These are phyloP conservation scores for Zygogramma bicolorata DNA, from an alignment of 2,888 invertebrate species.

Conservation along the genomic window DNA sequence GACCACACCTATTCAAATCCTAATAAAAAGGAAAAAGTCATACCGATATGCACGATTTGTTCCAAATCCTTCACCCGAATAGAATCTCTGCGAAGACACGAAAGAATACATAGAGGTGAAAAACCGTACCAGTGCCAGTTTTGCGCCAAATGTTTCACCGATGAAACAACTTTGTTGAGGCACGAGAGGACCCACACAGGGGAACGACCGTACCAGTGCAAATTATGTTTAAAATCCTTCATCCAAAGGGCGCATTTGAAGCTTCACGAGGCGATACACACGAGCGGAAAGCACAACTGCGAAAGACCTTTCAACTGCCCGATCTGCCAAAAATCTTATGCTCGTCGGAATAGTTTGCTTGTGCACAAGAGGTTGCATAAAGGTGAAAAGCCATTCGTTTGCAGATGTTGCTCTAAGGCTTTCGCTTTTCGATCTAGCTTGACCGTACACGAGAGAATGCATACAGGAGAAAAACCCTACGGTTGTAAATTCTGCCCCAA, in stretches of 20 bases:
- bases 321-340: background rate
- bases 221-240: slow-evolving; percentile 60
- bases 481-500: background rate
- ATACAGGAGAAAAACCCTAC: background rate
- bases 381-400: background rate
- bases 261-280: background rate
- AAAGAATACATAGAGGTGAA: slow-evolving; percentile 48
- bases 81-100: slow-evolving; percentile 58
- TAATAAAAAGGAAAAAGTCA: background rate
- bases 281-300: no score
- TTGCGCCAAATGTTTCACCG: slow-evolving; percentile 71
- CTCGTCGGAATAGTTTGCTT: background rate
- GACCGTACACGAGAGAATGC: no score
- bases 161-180: slow-evolving; percentile 69
- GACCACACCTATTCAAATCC: background rate
- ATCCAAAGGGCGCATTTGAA: background rate
- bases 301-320: background rate
- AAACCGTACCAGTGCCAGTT: slow-evolving; percentile 66
- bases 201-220: slow-evolving; percentile 69
- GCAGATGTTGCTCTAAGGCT: background rate
- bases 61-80: no score
- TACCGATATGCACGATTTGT: slow-evolving; percentile 68
- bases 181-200: slow-evolving; percentile 72
- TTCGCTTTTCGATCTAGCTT: background rate
- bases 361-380: background rate